Conservation (phyloP, 2,797 vertebrate genomes). For the Arrhamphus sclerolepis region DNA sequence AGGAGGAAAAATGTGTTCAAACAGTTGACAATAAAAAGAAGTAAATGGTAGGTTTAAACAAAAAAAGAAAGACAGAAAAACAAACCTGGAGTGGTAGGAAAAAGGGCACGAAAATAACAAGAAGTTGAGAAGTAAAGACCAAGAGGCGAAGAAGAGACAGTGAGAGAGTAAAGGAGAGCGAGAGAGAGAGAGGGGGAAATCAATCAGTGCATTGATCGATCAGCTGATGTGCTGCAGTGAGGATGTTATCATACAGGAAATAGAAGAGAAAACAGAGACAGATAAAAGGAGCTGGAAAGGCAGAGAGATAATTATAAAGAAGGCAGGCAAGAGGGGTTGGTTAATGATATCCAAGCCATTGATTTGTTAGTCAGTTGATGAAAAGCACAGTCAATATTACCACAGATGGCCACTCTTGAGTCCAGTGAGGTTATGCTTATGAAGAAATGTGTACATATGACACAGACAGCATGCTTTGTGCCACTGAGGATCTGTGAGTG, state of each 20-base stretch:
- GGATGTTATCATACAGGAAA: constrained; percentile 57
- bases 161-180: constrained; percentile 13
- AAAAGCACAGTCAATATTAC: constrained; percentile 57
- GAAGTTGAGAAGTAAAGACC: constrained; percentile 21
- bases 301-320: constrained; percentile 48
- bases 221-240: constrained; percentile 42
- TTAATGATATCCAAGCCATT: constrained; percentile 65
- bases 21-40: not conserved
- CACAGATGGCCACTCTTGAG: constrained; percentile 37
- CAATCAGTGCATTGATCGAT: constrained; percentile 58
- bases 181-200: constrained; percentile 43
- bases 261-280: constrained; percentile 23
- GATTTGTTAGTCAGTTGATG: constrained; percentile 62
- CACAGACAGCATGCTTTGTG: constrained; percentile 38
- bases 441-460: constrained; percentile 27
- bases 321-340: constrained; percentile 30
- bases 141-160: constrained; percentile 1
- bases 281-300: constrained; percentile 37
- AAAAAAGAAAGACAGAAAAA: not conserved
- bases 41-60: not conserved
- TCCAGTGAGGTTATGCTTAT: constrained; percentile 13
- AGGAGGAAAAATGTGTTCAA: constrained; percentile 22
- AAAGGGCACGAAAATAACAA: constrained; percentile 8
- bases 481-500: constrained; percentile 16
- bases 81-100: not conserved